Evolutionary conservation across 2,888 invertebrate species (phyloP).

Genomic region (Alitta virens): DNA sequence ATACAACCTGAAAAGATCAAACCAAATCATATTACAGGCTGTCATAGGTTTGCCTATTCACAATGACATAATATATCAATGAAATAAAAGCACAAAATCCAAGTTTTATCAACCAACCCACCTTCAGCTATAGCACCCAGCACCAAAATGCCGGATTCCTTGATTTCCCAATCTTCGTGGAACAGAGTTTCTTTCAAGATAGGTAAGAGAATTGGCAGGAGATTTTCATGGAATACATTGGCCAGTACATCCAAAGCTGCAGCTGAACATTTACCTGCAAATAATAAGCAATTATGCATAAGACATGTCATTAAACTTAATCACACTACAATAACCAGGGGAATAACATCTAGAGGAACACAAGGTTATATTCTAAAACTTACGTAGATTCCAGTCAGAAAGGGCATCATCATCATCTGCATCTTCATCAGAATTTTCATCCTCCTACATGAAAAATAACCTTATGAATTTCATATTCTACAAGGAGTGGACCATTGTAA

Average conservation of each 20-base stretch:
- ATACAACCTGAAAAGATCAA: constrained; percentile 69
- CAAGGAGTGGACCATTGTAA: too few relatives aligned
- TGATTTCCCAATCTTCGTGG: constrained; percentile 93
- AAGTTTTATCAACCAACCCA: constrained; percentile 23
- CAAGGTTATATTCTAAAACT: constrained; percentile 36
- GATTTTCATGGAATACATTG: constrained; percentile 92
- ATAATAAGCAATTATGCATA: too few relatives aligned
- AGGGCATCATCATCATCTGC: constrained; percentile 84
- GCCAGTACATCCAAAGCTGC: constrained; percentile 96
- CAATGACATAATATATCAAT: too few relatives aligned
- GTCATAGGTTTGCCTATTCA: too few relatives aligned
- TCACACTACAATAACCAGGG: too few relatives aligned
- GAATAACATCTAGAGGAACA: neutral
- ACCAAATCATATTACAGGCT: too few relatives aligned
- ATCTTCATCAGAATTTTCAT: constrained; percentile 62
- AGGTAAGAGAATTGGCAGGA: constrained; percentile 89
- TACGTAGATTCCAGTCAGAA: constrained; percentile 92
- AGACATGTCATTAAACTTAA: too few relatives aligned
- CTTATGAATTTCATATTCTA: neutral
- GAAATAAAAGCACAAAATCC: too few relatives aligned
- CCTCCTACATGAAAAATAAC: constrained; percentile 38
- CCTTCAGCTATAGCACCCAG: constrained; percentile 83
- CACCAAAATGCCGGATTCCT: constrained; percentile 89
- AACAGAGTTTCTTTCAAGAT: constrained; percentile 95
- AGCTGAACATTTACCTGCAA: constrained; percentile 92